Conservation (phyloP, 2,113 vertebrate genomes). For the Irena cyanogastra region DNA sequence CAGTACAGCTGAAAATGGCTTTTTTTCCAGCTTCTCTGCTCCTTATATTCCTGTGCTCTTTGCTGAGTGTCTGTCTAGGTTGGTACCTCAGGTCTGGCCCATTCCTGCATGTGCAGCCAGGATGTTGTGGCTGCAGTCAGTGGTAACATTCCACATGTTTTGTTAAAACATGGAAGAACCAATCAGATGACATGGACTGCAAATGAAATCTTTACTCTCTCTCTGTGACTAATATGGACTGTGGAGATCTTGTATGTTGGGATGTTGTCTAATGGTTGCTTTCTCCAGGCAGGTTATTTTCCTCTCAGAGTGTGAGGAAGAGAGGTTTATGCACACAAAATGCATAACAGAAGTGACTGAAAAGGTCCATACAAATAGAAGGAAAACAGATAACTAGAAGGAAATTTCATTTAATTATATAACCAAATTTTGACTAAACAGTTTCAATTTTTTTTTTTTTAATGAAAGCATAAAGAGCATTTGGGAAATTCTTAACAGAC, state of each 20-base stretch:
- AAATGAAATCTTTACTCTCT: background rate
- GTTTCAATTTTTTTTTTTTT: background rate
- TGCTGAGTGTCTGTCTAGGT: background rate
- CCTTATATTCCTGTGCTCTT: background rate
- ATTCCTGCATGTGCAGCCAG: accelerated
- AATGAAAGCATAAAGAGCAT: background rate
- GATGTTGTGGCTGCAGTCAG: background rate
- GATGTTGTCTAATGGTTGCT: background rate
- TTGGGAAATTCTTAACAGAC: background rate
- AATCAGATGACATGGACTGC: background rate
- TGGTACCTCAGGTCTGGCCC: background rate
- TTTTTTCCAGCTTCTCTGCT: background rate
- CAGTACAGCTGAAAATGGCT: background rate
- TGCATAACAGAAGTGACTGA: background rate
- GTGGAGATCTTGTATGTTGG: background rate
- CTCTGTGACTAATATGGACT: background rate
- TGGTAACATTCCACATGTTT: background rate
- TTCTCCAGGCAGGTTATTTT: background rate
- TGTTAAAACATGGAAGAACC: background rate
- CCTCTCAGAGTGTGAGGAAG: background rate
- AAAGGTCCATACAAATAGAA: background rate
- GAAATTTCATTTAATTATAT: background rate
- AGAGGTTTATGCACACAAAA: background rate
- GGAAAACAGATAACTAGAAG: background rate
- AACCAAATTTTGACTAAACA: background rate